phyloP scores from a whole-genome alignment of 2,888 invertebrate genomes.

The Zaprionus lineosus region DNA sequence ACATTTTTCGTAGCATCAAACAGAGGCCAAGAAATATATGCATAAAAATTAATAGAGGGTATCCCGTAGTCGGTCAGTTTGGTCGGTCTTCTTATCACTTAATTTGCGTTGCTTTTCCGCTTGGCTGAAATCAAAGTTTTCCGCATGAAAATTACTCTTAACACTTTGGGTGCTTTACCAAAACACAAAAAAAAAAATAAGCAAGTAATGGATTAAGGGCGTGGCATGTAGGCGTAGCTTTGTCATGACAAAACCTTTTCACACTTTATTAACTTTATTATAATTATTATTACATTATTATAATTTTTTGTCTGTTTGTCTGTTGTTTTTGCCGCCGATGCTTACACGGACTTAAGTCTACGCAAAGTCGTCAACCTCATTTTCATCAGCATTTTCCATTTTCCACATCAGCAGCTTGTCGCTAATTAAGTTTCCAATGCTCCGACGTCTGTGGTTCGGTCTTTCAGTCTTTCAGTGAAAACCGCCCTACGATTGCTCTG shows the following conservation, averaged over 20 bases:
- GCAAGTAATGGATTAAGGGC: neutral
- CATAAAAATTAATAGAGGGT: too few relatives aligned
- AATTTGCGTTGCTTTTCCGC: neutral
- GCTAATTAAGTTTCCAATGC: constrained; percentile 57
- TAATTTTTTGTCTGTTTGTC: neutral
- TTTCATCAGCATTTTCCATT: constrained; percentile 46
- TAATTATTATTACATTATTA: constrained; percentile 31
- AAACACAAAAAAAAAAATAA: constrained; percentile 33
- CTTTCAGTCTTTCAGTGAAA: too few relatives aligned
- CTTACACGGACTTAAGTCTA: too few relatives aligned
- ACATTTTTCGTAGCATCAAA: too few relatives aligned
- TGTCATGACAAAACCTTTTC: constrained; percentile 48
- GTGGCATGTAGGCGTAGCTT: neutral
- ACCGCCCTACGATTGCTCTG: too few relatives aligned
- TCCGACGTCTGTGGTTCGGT: constrained; percentile 33
- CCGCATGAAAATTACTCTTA: constrained; percentile 47
- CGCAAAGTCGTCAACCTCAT: constrained; percentile 9
- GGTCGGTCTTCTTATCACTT: too few relatives aligned
- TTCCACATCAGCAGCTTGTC: constrained; percentile 64
- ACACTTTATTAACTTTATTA: constrained; percentile 62
- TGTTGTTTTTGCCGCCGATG: constrained; percentile 4
- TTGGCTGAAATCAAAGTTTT: constrained; percentile 41
- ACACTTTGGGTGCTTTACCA: constrained; percentile 46
- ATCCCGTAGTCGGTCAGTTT: too few relatives aligned
- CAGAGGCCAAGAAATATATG: too few relatives aligned